A percentile compares a stretch with the other conserved stretches of the same genome.
Evolutionary conservation across 2,888 invertebrate genomes (phyloP).

Genomic region (Drosophila emarginata): DNA sequence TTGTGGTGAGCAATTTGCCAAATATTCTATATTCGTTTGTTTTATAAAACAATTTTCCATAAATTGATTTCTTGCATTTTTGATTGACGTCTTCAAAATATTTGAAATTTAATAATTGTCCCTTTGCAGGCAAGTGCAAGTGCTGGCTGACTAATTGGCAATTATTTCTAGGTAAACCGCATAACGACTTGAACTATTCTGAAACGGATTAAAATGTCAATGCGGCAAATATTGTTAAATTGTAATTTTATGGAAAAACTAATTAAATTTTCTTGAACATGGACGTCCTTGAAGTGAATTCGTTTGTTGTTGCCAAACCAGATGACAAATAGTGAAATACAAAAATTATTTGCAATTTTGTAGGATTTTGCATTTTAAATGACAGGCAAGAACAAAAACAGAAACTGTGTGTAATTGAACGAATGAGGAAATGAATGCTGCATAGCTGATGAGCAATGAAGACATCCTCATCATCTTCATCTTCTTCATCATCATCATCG

Average conservation of each 20-base stretch:
- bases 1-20: conserved; percentile 49
- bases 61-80: conserved; percentile 28
- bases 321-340: conserved; percentile 33
- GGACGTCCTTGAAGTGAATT: conserved; percentile 19
- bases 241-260: conserved; percentile 38
- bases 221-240: background rate
- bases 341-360: conserved; percentile 23
- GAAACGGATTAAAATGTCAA: conserved; percentile 11
- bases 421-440: conserved; percentile 65
- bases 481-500: conserved; percentile 8
- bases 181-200: conserved; percentile 10
- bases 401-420: conserved; percentile 44
- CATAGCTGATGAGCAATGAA: conserved; percentile 54
- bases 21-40: conserved; percentile 47
- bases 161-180: conserved; percentile 41
- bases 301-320: conserved; percentile 23
- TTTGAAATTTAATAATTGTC: conserved; percentile 18
- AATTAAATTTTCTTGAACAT: conserved; percentile 42
- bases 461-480: conserved; percentile 30
- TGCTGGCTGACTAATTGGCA: conserved; percentile 50
- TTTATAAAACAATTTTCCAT: conserved; percentile 12
- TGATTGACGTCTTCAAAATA: conserved; percentile 10
- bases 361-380: conserved; percentile 5
- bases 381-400: conserved; percentile 8
- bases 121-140: background rate